A percentile compares a stretch with the other conserved stretches of the same genome.
Evolutionary conservation across 2,113 vertebrate genomes (phyloP).

Genomic region (Microcebus murinus): DNA sequence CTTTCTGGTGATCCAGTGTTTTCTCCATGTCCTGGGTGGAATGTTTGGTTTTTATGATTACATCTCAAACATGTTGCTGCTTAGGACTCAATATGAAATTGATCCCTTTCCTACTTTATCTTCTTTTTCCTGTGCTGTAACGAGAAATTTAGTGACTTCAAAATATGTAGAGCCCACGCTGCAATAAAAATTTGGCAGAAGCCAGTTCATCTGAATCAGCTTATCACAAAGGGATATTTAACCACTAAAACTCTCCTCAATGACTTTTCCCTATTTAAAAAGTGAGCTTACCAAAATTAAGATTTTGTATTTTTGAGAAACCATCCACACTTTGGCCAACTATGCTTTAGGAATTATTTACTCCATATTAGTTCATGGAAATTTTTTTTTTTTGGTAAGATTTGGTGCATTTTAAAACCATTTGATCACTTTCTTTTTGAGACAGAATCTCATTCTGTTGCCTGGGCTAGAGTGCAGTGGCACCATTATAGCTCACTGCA

Average conservation of each 20-base stretch:
- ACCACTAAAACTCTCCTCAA: neutral
- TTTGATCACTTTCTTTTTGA: neutral
- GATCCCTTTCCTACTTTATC: conserved; percentile 34
- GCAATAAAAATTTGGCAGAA: neutral
- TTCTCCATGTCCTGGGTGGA: neutral
- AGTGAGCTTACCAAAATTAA: neutral
- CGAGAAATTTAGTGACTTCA: conserved; percentile 25
- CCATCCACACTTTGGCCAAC: neutral
- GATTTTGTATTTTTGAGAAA: conserved; percentile 27
- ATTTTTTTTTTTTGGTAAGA: neutral
- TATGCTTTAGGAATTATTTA: neutral
- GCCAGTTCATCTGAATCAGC: neutral
- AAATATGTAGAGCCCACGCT: conserved; percentile 24
- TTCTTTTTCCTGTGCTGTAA: conserved; percentile 38
- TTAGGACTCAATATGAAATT: conserved; percentile 18
- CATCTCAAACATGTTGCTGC: conserved; percentile 36
- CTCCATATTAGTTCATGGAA: neutral
- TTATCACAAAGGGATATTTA: neutral
- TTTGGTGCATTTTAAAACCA: neutral
- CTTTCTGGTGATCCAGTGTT: neutral
- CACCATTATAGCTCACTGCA: too few relatives aligned
- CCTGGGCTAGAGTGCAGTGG: too few relatives aligned
- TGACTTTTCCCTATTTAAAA: conserved; percentile 11
- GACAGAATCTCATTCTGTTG: too few relatives aligned
- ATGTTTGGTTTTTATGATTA: conserved; percentile 8